Evolutionary conservation across 2,113 vertebrate species (phyloP).

Genomic region (Apteryx owenii): DNA sequence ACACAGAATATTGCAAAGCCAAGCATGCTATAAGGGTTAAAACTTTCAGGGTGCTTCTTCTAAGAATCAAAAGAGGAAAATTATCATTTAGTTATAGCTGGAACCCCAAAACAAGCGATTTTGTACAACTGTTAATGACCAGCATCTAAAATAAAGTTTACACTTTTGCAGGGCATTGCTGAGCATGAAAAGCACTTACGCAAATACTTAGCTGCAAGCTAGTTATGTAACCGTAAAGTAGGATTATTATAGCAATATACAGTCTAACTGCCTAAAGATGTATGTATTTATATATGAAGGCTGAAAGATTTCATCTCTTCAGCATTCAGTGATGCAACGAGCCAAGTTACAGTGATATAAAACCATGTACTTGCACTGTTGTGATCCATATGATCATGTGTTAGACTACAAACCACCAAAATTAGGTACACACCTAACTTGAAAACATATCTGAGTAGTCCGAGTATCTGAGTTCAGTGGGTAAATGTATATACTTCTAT

Average conservation of each 20-base stretch:
- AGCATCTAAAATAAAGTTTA: neutral
- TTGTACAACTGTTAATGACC: accelerated
- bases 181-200: neutral
- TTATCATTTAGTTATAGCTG: neutral
- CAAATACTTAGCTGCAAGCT: neutral
- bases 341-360: neutral
- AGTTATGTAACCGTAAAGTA: neutral
- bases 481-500: neutral
- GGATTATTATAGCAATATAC: neutral
- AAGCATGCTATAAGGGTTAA: neutral
- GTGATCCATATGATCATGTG: accelerated
- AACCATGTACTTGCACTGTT: neutral
- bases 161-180: neutral
- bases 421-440: neutral
- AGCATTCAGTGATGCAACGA: accelerated
- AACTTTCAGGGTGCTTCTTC: neutral
- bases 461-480: neutral
- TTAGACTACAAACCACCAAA: neutral
- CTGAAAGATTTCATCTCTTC: neutral
- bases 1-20: neutral
- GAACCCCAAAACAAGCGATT: neutral
- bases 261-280: neutral
- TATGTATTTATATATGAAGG: neutral
- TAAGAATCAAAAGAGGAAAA: neutral
- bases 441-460: neutral